Conservation (phyloP, 1,140 invertebrate species). For the Drosophila cardini region DNA sequence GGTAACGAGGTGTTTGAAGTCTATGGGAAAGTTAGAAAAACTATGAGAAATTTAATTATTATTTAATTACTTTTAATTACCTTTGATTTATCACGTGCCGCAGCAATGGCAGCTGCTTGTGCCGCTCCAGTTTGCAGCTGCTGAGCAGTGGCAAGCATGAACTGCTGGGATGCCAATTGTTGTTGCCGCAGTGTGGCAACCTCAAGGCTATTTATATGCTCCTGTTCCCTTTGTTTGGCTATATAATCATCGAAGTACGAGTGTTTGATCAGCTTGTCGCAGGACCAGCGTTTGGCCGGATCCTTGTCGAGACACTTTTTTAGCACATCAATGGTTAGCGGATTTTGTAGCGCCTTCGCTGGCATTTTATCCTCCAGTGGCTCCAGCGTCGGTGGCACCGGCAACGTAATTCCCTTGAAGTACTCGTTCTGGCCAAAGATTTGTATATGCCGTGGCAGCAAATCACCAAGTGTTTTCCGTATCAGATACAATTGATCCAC, state of each 20-base stretch:
- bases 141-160: slow-evolving; percentile 71
- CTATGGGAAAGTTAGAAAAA: slow-evolving; percentile 22
- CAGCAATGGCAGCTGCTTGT: slow-evolving; percentile 69
- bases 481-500: slow-evolving; percentile 99
- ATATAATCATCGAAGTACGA: slow-evolving; percentile 85
- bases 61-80: slow-evolving; percentile 28
- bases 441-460: slow-evolving; percentile 96
- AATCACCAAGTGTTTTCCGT: slow-evolving; percentile 94
- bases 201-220: slow-evolving; percentile 73
- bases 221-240: slow-evolving; percentile 79
- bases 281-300: slow-evolving; percentile 94
- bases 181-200: slow-evolving; percentile 74
- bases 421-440: slow-evolving; percentile 98
- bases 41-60: neutral
- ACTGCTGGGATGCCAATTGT: slow-evolving; percentile 73
- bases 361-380: slow-evolving; percentile 94
- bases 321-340: slow-evolving; percentile 93
- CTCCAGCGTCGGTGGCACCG: slow-evolving; percentile 94
- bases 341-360: slow-evolving; percentile 87
- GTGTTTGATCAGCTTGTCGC: slow-evolving; percentile 95
- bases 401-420: slow-evolving; percentile 94
- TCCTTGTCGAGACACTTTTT: slow-evolving; percentile 98
- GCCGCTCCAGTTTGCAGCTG: slow-evolving; percentile 72
- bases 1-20: slow-evolving; percentile 84
- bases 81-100: slow-evolving; percentile 83